Base-by-base conservation (phyloP, 2,888 invertebrate species). In the Octonoba sinensis region DNA sequence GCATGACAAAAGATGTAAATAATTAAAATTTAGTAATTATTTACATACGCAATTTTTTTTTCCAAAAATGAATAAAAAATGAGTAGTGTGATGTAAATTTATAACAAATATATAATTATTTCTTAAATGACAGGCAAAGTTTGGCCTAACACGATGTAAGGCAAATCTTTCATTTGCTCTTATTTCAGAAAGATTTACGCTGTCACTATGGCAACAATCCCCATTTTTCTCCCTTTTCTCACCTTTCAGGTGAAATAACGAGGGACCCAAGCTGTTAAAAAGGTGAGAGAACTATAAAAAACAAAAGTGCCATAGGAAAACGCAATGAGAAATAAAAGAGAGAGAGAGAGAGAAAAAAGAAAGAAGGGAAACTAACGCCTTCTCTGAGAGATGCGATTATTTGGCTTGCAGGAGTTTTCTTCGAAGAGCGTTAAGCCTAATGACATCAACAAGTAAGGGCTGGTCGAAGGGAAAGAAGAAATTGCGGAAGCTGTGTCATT, bases 361-460 rank as follows among this genome's bases (percentile, higher is more conserved):
- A 59, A n/a, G n/a, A 36, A 64, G 20, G 46, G n/a, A 46, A 36
- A 36, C 44, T 36, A 64, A 64, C 64, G 64, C 64, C 64, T 18
- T 44, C 18, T 13, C 16, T 46, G 46, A 16, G 46, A 64, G 64
- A 64, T 64, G 64, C 64, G 44, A 64, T 64, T 64, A 64, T 64
- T 44, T 36, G 64, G 44, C 64, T 64, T 46, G 64, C 18, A 60
- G 36, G 59, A 27, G 57, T 36, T 60, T 27, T n/a, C 59, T 60
- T 60, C 24, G 24, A 16, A 12, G 16, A 46, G 27, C 36, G n/a
- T 46, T 36, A 64, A 18, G 20, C 59, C 62, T 77, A 77, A 77
- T 70, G 70, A 70, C 70, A 77, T 77, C 77, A 77, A 70, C 69
- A 69, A 77, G 70, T 77, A 70, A 54, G 62, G 46, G 20, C 36